These are phyloP conservation scores for Cricetomys ansorgei DNA, from an alignment of 2,113 vertebrate species.

Conservation along the genomic window DNA sequence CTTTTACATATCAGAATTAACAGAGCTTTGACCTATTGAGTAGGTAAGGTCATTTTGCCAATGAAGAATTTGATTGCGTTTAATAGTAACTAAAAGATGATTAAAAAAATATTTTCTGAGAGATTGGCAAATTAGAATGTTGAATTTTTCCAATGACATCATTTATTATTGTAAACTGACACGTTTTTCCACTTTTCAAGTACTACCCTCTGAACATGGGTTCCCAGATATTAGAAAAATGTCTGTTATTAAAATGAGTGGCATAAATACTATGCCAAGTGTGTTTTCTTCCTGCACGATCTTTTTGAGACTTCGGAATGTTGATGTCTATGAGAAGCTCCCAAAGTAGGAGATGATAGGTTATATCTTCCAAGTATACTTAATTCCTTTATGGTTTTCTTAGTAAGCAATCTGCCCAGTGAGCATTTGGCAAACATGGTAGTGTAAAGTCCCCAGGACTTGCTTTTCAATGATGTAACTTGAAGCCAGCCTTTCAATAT, in stretches of 20 bases:
- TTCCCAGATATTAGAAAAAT: background rate
- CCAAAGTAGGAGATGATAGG: background rate
- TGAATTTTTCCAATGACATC: background rate
- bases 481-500: background rate
- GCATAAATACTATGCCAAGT: background rate
- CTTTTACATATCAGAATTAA: background rate
- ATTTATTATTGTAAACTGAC: background rate
- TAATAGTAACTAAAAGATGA: background rate
- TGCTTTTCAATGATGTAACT: background rate
- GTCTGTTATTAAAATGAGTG: background rate
- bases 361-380: background rate
- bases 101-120: background rate
- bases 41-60: background rate
- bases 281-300: background rate
- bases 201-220: background rate
- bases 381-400: background rate
- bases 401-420: background rate
- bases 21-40: slow-evolving; percentile 46
- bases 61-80: background rate
- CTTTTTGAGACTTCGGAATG: background rate
- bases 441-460: background rate
- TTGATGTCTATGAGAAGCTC: background rate
- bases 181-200: background rate
- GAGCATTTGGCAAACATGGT: background rate
- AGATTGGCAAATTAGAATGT: background rate